Conservation (phyloP, 2,113 vertebrate genomes). For the Phylloscopus whistleri region DNA sequence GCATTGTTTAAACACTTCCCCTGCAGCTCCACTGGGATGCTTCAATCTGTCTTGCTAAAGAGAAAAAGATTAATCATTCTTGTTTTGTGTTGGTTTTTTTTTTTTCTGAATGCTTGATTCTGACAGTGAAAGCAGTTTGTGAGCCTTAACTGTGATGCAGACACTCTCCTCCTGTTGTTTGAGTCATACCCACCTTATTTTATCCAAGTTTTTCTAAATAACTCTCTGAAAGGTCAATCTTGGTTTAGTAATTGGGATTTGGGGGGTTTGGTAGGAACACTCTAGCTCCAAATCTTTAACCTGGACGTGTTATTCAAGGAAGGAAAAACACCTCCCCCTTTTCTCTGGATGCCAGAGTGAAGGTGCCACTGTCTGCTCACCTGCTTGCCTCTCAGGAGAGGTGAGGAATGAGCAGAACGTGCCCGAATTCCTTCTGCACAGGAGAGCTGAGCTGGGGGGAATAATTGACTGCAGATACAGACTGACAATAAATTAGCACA, state of each 20-base stretch:
- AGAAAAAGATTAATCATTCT: background rate
- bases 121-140: background rate
- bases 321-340: background rate
- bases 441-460: constrained; percentile 8
- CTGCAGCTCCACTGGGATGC: background rate
- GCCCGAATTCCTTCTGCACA: background rate
- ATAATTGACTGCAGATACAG: constrained; percentile 53
- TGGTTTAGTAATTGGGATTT: constrained; percentile 41
- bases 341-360: background rate
- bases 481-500: constrained; percentile 27
- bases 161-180: constrained; percentile 20
- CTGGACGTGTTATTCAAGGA: background rate
- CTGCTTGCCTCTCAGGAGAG: background rate
- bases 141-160: background rate
- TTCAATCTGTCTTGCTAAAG: background rate
- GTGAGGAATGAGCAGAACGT: background rate
- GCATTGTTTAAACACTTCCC: background rate
- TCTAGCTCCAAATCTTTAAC: background rate
- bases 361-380: background rate
- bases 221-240: constrained; percentile 47
- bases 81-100: background rate
- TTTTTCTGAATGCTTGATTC: background rate
- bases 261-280: background rate
- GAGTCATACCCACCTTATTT: constrained; percentile 46
- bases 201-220: constrained; percentile 41